Base-by-base conservation (phyloP, 2,888 invertebrate genomes). In the Tetranychus piercei region DNA sequence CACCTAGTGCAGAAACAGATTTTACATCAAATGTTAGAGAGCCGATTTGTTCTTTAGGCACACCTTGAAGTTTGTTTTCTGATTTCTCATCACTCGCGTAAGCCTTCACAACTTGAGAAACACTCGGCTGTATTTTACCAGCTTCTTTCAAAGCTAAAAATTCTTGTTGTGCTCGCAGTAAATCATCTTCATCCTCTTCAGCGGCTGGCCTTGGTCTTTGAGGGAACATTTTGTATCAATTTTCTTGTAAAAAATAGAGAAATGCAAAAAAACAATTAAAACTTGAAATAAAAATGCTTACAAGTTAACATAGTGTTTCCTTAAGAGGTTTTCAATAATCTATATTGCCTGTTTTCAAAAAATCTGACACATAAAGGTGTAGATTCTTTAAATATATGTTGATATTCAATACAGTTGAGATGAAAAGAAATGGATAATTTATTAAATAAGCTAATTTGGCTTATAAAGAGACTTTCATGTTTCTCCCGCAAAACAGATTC, bases 141-240 rank as follows among this genome's bases (percentile, higher is more conserved):
- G 69, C 74, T n/a, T 74, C 43, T 69, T 74, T 74, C 22, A n/a
- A 20, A 23, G 74, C 23, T 43, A 76, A 69, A 55, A 75, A 76
- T 34, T 75, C 43, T 23, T 76, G 44, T 66, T 76, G 76, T 65
- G 73, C 64, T 66, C 73, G 67, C 1, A 76, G 20, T 20, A 76
- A 44, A 66, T 74, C 76, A 70, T 76, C 75, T 71, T 76, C 76
- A 11, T 45, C 44, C 69, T 76, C 76, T 55, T 65, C 64, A 22
- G 15, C 9, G 9, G 15, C 15, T 34, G 72, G 20, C 34, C 23
- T 55, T 6, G 73, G 73, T 8, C 73, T 20, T 11, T 20, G 11
- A 22, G 34, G 9, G 5, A 69, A 69, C 69, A 69, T 69, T 20
- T 69, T 20, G 22, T 2, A 15, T 15, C 55, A 15, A 55, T 15